Conservation (phyloP, 2,113 vertebrate species). For the Chloropsis cyanopogon region DNA sequence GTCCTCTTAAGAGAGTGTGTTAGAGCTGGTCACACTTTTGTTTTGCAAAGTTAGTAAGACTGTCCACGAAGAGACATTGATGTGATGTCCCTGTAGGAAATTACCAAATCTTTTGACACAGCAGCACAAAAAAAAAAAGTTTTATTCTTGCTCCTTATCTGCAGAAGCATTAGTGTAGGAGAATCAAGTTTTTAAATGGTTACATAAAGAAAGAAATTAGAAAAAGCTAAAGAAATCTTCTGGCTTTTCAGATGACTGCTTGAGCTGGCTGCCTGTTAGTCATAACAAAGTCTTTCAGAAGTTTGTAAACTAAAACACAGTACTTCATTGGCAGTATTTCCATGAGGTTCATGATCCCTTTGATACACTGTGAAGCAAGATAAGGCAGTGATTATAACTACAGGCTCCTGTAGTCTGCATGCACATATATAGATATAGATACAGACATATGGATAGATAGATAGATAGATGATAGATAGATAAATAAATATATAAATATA, state of each 20-base stretch:
- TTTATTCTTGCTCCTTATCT: neutral
- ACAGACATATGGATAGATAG: no score
- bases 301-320: neutral
- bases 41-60: neutral
- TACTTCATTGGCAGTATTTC: neutral
- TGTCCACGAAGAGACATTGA: neutral
- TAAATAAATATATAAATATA: no score
- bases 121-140: neutral
- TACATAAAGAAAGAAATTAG: neutral
- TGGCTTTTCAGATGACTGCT: neutral
- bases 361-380: neutral
- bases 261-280: neutral
- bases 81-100: neutral
- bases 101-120: neutral
- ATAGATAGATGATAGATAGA: no score
- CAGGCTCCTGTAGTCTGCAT: neutral
- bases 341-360: neutral
- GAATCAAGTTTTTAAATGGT: neutral
- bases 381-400: neutral
- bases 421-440: no score
- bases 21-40: neutral
- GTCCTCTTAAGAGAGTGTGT: neutral
- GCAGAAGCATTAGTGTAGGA: neutral
- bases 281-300: neutral
- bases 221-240: neutral